Evolutionary conservation across 2,888 invertebrate genomes (phyloP), one percentile per base, ranked within the genome.

Genomic region (Temnothorax ravouxi): DNA sequence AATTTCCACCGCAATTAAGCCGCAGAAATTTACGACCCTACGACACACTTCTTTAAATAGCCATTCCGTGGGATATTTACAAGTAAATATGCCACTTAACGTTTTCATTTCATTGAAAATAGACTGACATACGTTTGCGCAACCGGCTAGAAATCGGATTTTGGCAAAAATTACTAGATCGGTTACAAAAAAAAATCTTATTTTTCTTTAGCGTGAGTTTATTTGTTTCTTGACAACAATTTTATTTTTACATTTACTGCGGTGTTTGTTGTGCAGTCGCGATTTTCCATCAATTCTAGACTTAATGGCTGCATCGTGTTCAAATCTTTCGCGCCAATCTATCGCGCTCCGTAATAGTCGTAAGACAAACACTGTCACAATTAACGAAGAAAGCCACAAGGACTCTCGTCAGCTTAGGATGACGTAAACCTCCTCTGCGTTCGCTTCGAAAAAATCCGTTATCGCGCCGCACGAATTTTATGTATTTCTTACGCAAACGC

Each of bases 11-110:
- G 54, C n/a, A 6, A n/a, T n/a, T n/a, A n/a, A n/a, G 25, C 52
- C 44, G 15, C 59, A 21, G 67, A 69, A 83, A 89, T 89, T 89
- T 89, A 89, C 77, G 85, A 56, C 8, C 75, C 86, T 69, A 80
- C 84, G 79, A 66, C 72, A 21, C 44, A 9, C 21, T 59, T 67
- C 15, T 56, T 29, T 34, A 84, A 72, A 80, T 74, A 66, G 54
- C 71, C 25, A 2, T 38, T 71, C 8, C 25, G n/a, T 47, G 4
- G 15, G 50, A 64, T 66, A 54, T 74, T 87, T 61, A 59, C 54
- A 54, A 56, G 34, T 38, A 38, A 54, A 77, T 66, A 59, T 21
- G n/a, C 50, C 21, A 13, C 15, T 41, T 5, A 25, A 76, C 76
- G 44, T 88, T 72, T 83, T 71, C 71, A 64, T 84, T 41, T 29